phyloP scores from a whole-genome alignment of 2,888 invertebrate species.

The Spilosoma lubricipeda region DNA sequence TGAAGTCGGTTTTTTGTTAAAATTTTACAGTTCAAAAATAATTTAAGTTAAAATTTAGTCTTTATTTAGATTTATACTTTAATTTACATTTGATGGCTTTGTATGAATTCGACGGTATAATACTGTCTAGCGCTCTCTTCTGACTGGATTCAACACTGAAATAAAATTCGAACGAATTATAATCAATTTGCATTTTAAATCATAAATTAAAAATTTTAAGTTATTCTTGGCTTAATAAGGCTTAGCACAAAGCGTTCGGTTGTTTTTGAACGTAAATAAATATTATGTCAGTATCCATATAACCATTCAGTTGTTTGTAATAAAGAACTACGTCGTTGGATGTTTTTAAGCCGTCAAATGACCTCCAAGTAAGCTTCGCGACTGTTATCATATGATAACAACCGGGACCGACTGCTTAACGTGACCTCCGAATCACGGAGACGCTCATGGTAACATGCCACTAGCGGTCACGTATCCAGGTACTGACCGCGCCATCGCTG shows the following conservation, averaged over 20 bases:
- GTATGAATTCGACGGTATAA: neutral
- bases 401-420: too few species aligned
- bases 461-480: too few species aligned
- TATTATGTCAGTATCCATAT: neutral
- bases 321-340: slow-evolving; percentile 49
- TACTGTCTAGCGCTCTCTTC: neutral
- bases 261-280: neutral
- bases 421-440: too few species aligned
- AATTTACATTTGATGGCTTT: neutral
- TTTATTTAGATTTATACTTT: neutral
- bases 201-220: neutral
- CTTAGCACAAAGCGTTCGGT: neutral
- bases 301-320: slow-evolving; percentile 63
- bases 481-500: too few species aligned
- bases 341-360: too few species aligned
- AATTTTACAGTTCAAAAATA: neutral
- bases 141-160: neutral
- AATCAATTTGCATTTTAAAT: neutral
- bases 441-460: too few species aligned
- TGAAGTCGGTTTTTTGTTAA: too few species aligned
- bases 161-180: neutral
- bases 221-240: neutral
- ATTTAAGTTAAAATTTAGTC: neutral
- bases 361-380: too few species aligned
- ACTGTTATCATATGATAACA: too few species aligned